Percentiles rank a stretch among this genome's conserved stretches.
phyloP scores from a whole-genome alignment of 2,888 invertebrate species.

The Apamea sordens region DNA sequence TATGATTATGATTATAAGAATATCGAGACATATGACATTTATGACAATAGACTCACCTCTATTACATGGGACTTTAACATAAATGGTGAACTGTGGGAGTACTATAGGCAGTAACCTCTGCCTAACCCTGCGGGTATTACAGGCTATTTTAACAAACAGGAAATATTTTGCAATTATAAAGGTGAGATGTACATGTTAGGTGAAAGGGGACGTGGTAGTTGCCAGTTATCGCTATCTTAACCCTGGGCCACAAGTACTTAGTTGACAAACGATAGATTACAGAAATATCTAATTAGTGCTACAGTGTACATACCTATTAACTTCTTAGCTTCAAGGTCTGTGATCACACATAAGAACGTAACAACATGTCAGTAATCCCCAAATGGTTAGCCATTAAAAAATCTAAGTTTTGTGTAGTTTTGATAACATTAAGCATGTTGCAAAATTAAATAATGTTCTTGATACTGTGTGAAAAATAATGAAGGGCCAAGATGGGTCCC shows the following conservation, averaged over 20 bases:
- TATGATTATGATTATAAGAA: too few relatives aligned
- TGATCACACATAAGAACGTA: neutral
- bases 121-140: neutral
- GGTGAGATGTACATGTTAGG: neutral
- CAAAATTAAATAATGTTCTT: neutral
- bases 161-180: neutral
- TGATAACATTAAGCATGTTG: neutral
- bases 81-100: neutral
- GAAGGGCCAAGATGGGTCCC: neutral
- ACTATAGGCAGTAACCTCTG: neutral
- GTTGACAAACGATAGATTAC: neutral
- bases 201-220: neutral
- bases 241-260: neutral
- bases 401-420: neutral
- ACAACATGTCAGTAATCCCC: neutral
- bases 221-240: slow-evolving; percentile 10
- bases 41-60: too few relatives aligned
- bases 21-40: too few relatives aligned
- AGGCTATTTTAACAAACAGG: neutral
- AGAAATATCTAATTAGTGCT: neutral
- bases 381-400: neutral
- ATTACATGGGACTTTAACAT: neutral
- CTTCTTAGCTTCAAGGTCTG: neutral
- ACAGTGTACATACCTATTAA: neutral
- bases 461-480: neutral